phyloP scores from a whole-genome alignment of 37 sponge, comb jelly and placozoan species.

The Spongilla lacustris region DNA sequence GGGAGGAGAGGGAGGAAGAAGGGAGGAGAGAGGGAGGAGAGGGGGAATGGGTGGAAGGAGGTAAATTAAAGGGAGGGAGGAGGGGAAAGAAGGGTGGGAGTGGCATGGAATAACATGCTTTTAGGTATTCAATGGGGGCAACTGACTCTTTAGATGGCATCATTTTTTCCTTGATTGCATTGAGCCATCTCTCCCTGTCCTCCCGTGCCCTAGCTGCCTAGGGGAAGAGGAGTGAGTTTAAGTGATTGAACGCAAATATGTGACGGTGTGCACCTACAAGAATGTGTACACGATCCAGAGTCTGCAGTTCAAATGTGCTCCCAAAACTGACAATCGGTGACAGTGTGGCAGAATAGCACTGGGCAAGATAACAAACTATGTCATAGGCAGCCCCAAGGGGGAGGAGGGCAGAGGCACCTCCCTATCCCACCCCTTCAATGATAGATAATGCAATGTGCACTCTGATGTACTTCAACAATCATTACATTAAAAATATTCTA shows the following conservation, averaged over 20 bases:
- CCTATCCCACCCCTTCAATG: no score
- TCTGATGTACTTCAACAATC: no score
- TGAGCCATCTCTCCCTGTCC: conserved; percentile 71
- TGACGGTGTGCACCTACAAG: conserved; percentile 41
- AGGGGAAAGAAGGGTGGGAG: background rate
- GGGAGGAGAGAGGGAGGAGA: background rate
- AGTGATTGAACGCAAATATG: background rate
- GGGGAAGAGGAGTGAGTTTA: background rate
- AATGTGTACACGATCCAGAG: conserved; percentile 47
- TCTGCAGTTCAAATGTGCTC: conserved; percentile 66
- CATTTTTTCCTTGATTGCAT: conserved; percentile 52
- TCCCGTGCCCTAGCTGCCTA: conserved; percentile 72
- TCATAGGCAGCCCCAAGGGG: background rate
- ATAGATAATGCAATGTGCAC: no score
- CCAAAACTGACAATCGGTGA: conserved; percentile 70
- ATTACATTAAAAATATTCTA: no score
- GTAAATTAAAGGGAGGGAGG: background rate
- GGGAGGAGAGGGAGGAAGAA: background rate
- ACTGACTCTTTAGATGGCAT: background rate
- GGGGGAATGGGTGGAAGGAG: background rate
- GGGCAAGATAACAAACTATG: background rate
- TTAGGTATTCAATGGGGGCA: no score
- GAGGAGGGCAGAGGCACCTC: no score
- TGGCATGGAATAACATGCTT: background rate
- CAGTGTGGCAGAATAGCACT: conserved; percentile 50